Percentiles rank a stretch among this genome's conserved stretches.
Evolutionary conservation across 2,113 vertebrate genomes (phyloP).

Genomic region (Tachycineta bicolor): DNA sequence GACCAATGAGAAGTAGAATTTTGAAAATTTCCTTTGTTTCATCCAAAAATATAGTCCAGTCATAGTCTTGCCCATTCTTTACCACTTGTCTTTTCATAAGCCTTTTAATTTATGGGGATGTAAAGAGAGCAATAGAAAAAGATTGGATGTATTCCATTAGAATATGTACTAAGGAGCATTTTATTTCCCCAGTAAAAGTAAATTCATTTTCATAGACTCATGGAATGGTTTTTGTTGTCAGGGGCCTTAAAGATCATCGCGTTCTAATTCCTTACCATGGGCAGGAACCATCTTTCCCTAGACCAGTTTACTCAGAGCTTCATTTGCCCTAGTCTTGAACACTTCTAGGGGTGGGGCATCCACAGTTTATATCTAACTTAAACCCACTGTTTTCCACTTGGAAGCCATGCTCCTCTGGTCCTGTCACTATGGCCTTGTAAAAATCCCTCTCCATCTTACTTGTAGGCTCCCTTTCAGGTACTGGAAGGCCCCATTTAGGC

Average conservation of each 20-base stretch:
- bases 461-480: neutral
- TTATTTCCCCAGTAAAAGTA: neutral
- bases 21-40: neutral
- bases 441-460: neutral
- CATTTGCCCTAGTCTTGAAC: neutral
- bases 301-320: neutral
- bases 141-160: neutral
- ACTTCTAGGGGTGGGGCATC: neutral
- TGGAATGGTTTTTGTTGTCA: neutral
- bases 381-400: neutral
- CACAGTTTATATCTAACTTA: neutral
- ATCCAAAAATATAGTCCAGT: neutral
- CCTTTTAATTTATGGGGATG: neutral
- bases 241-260: neutral
- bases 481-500: neutral
- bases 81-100: neutral
- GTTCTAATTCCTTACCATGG: neutral
- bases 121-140: neutral
- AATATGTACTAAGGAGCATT: neutral
- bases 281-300: neutral
- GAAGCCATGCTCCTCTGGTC: neutral
- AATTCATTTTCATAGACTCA: neutral
- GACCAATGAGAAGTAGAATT: neutral
- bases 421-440: neutral
- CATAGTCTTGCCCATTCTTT: neutral